A percentile compares a stretch with the other conserved stretches of the same genome.
Evolutionary conservation across 30 jellyfish, hydroid and myxozoan species (phyloP).

Genomic region (Turritopsis dohrnii): DNA sequence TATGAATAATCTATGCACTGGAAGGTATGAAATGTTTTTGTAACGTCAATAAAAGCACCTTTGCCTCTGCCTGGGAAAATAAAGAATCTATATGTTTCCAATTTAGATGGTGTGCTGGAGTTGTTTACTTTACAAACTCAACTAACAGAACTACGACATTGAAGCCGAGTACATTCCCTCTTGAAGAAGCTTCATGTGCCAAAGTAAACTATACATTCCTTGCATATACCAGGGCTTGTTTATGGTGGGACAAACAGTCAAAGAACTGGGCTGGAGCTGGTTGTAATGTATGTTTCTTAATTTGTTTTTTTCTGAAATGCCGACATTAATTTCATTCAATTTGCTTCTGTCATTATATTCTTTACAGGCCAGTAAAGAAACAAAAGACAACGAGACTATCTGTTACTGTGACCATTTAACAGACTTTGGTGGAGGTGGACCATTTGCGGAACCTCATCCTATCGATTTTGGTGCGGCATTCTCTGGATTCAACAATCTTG

Average conservation of each 20-base stretch:
- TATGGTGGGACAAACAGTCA: constrained; percentile 40
- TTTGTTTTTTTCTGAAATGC: background rate
- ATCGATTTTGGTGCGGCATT: constrained; percentile 72
- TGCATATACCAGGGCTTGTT: constrained; percentile 68
- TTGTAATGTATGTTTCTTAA: constrained; percentile 35
- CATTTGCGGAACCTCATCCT: constrained; percentile 71
- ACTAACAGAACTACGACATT: constrained; percentile 7
- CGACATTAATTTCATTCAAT: background rate
- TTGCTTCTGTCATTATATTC: background rate
- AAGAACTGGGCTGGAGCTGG: constrained; percentile 55
- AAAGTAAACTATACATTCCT: constrained; percentile 42
- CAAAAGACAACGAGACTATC: constrained; percentile 45
- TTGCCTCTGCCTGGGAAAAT: too few relatives aligned
- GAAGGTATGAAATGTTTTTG: constrained; percentile 34
- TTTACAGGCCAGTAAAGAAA: constrained; percentile 28
- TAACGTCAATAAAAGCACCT: too few relatives aligned
- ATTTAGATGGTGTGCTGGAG: constrained; percentile 35
- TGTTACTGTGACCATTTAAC: constrained; percentile 68
- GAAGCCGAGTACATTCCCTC: background rate
- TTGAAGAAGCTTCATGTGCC: constrained; percentile 7
- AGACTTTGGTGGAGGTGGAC: constrained; percentile 83
- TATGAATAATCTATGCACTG: constrained; percentile 15
- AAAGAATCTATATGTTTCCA: background rate
- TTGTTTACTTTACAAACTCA: constrained; percentile 9
- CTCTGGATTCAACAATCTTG: constrained; percentile 78